Evolutionary conservation across 2,888 invertebrate species (phyloP).

Genomic region (Eupithecia inturbata): DNA sequence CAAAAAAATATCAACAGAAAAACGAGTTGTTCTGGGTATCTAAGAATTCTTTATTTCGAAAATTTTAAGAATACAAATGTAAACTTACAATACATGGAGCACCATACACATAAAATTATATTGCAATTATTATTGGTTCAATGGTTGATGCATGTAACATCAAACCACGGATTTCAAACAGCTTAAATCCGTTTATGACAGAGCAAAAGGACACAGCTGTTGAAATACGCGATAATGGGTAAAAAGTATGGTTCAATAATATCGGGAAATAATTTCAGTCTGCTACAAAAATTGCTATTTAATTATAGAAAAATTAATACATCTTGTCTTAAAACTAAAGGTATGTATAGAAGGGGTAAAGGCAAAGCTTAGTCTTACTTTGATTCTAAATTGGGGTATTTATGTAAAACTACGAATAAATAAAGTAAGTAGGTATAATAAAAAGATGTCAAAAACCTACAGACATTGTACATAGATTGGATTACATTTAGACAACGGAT

Average conservation of each 20-base stretch:
- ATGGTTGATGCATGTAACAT: not conserved
- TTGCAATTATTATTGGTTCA: slow-evolving; percentile 63
- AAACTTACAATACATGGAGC: slow-evolving; percentile 79
- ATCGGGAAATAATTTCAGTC: slow-evolving; percentile 24
- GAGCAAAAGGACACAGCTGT: not conserved
- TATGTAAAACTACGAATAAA: slow-evolving; percentile 19
- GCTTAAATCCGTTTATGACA: not conserved
- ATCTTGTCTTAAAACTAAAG: slow-evolving; percentile 53
- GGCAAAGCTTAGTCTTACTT: slow-evolving; percentile 71
- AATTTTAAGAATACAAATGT: slow-evolving; percentile 79
- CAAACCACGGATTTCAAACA: not conserved
- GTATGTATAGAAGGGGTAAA: slow-evolving; percentile 66
- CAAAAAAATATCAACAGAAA: no score
- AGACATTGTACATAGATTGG: slow-evolving; percentile 24
- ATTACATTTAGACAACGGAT: slow-evolving; percentile 17
- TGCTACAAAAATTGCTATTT: slow-evolving; percentile 39
- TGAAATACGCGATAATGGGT: not conserved
- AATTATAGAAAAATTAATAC: slow-evolving; percentile 57
- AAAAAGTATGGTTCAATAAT: not conserved
- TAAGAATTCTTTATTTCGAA: slow-evolving; percentile 77
- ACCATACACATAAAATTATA: slow-evolving; percentile 79
- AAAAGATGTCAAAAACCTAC: slow-evolving; percentile 32
- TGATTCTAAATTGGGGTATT: slow-evolving; percentile 57
- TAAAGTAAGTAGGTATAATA: not conserved
- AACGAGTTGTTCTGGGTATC: slow-evolving; percentile 52